A percentile compares a stretch with the other conserved stretches of the same genome.
These are phyloP conservation scores for Eriocheir sinensis DNA, from an alignment of 1,140 invertebrate species.

Conservation along the genomic window DNA sequence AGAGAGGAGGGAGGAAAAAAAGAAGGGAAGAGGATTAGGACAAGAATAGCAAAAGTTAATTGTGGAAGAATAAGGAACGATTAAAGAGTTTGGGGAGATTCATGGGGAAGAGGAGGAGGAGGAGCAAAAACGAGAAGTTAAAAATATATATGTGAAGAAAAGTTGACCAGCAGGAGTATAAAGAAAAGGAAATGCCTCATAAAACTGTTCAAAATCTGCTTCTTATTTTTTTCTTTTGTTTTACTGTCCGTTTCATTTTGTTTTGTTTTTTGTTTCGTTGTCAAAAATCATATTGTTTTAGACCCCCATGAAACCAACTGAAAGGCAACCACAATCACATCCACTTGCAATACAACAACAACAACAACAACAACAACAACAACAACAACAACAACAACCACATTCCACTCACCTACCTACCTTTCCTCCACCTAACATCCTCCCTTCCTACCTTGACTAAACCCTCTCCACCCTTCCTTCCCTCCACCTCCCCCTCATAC, in stretches of 20 bases:
- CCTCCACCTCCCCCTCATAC: neutral
- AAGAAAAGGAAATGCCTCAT: neutral
- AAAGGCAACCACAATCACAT: no score
- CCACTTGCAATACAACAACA: no score
- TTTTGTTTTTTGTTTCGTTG: no score
- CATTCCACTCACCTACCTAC: neutral
- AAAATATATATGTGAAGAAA: neutral
- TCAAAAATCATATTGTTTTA: no score
- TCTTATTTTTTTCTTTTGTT: neutral
- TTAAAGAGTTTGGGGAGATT: neutral
- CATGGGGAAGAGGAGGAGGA: neutral
- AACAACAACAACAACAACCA: no score
- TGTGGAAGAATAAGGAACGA: neutral
- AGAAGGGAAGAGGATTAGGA: neutral
- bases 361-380: no score
- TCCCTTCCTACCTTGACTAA: neutral
- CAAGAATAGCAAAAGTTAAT: constrained; percentile 1
- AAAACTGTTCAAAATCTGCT: no score
- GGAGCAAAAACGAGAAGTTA: neutral
- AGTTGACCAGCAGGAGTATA: neutral
- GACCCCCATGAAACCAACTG: neutral
- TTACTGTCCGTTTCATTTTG: no score
- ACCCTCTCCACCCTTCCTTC: neutral
- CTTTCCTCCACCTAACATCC: neutral
- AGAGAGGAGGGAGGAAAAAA: constrained; percentile 23